Conservation (phyloP, 2,888 invertebrate genomes). For the Hirtodrosophila confusa region DNA sequence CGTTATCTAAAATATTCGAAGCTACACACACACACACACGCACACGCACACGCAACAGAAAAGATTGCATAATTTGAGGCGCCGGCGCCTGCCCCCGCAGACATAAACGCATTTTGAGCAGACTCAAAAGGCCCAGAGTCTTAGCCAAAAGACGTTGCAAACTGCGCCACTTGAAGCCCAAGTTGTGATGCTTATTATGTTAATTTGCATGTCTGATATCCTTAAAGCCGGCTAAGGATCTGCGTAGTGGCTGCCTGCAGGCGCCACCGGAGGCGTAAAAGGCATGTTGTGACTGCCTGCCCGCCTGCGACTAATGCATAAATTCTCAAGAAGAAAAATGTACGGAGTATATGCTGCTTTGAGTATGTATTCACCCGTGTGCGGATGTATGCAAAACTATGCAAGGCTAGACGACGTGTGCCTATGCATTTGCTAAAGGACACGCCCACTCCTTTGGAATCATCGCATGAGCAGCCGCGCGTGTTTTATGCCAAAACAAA, state of each 20-base stretch:
- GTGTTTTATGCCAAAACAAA: conserved; percentile 70
- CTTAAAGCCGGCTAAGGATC: conserved; percentile 40
- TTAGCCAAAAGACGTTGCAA: conserved; percentile 51
- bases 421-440: conserved; percentile 51
- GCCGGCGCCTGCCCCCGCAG: conserved; percentile 17
- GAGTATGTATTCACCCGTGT: neutral
- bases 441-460: conserved; percentile 32
- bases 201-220: conserved; percentile 71
- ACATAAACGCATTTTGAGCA: conserved; percentile 61
- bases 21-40: neutral
- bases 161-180: conserved; percentile 53
- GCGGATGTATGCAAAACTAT: conserved; percentile 45
- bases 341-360: neutral
- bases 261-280: conserved; percentile 22
- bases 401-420: conserved; percentile 35
- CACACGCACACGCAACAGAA: conserved; percentile 3
- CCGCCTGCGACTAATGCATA: conserved; percentile 63
- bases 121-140: conserved; percentile 19
- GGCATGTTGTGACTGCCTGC: conserved; percentile 14
- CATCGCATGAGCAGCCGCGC: conserved; percentile 68
- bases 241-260: conserved; percentile 9
- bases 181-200: conserved; percentile 66
- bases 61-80: conserved; percentile 63
- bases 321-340: conserved; percentile 47
- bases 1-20: conserved; percentile 45